Base-by-base conservation (phyloP, 2,888 invertebrate species). In the Formica aserva region DNA sequence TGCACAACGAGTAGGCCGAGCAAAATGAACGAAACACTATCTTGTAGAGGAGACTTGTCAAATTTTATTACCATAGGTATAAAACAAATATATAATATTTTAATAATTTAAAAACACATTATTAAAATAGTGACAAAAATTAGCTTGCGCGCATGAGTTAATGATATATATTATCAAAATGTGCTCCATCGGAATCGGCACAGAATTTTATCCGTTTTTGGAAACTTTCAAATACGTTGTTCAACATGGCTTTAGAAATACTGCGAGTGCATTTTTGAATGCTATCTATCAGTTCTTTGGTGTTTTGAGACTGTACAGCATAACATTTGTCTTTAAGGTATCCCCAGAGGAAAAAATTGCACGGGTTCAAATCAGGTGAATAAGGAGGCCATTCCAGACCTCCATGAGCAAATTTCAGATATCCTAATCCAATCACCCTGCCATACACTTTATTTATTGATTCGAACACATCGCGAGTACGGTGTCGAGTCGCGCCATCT, bases 51-150 rank as follows among this genome's bases (percentile, higher is more conserved):
- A 62, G 5, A 32, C 32, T 62, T 29, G 13, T 60, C 29, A 60
- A 60, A 26, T 60, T 60, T 60, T 60, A 60, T 60, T 60, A 29
- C 15, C 29, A 18, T 62, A 62, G 3, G 35, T 18, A 45, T 32
- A 9, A 71, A 52, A 52, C 13, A 62, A 62, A 18, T 22, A 11
- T 22, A 35, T 60, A 67, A 57, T 57, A 57, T 26, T 29, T 26
- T 67, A 26, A 66, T 66, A 66, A 22, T 45, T 48, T 29, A 48
- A 67, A 67, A n/a, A 66, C 26, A 57, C 26, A 22, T 26, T 26
- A 65, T 65, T 26, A 29, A 60, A 60, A 29, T 29, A 52, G 52
- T 1, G 29, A 29, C 29, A 60, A 60, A 60, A 60, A 13, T 60
- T 26, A 15, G 29, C 29, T 60, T 60, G 60, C 60, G 11, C 60